phyloP scores from a whole-genome alignment of 2,888 invertebrate genomes.

The Lysandra coridon region DNA sequence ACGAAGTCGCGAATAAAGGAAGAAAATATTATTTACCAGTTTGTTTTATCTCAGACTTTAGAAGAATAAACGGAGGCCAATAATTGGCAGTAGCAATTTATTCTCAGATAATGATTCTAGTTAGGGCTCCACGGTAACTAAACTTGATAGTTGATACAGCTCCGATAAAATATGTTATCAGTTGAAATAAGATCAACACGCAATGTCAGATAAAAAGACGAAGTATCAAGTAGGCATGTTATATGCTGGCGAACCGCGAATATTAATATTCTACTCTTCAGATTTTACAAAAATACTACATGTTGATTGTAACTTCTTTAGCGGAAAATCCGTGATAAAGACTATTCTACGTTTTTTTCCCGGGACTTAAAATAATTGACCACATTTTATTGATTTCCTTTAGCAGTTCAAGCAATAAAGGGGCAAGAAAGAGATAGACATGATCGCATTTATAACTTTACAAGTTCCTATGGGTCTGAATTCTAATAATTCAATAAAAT shows the following conservation, averaged over 20 bases:
- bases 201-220: conserved; percentile 41
- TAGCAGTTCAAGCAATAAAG: too few species aligned
- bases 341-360: background rate
- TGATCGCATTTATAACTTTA: background rate
- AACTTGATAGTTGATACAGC: conserved; percentile 27
- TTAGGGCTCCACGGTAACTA: conserved; percentile 6
- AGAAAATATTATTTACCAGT: too few species aligned
- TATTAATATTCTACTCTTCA: conserved; percentile 24
- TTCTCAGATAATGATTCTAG: background rate
- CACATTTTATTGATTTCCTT: too few species aligned
- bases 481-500: too few species aligned
- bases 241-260: conserved; percentile 17
- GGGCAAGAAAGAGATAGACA: background rate
- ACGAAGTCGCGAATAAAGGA: too few species aligned
- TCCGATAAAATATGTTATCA: conserved; percentile 28
- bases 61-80: background rate
- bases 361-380: background rate
- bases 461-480: background rate
- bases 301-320: background rate
- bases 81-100: background rate
- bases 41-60: background rate
- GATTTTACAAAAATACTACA: background rate
- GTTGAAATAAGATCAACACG: conserved; percentile 30
- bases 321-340: background rate
- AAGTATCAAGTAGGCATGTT: conserved; percentile 24